These are phyloP conservation scores for Iphiclides podalirius DNA, from an alignment of 2,888 invertebrate species.

Conservation along the genomic window DNA sequence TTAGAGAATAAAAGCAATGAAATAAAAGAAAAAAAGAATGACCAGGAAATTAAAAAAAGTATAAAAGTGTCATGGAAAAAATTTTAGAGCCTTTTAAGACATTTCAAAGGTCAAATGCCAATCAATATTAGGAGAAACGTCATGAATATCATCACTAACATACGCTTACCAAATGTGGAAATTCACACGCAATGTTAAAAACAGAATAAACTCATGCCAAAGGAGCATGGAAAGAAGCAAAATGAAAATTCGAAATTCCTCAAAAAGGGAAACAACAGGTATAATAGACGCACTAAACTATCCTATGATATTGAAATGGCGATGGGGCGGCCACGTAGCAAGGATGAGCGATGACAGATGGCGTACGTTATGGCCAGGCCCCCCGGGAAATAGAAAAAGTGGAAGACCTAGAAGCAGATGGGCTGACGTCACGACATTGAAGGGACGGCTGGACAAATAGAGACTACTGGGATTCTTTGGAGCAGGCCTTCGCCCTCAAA, in stretches of 20 bases:
- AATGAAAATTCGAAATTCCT: neutral
- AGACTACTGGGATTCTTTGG: neutral
- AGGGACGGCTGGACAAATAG: neutral
- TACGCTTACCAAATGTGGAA: too few relatives aligned
- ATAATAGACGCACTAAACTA: neutral
- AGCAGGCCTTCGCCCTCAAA: neutral
- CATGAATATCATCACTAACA: too few relatives aligned
- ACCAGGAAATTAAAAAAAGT: too few relatives aligned
- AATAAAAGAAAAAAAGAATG: too few relatives aligned
- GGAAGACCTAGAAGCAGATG: neutral
- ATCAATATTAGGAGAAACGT: too few relatives aligned
- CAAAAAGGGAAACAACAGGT: neutral
- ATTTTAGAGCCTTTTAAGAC: too few relatives aligned
- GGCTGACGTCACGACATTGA: conserved; percentile 1
- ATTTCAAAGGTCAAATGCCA: too few relatives aligned
- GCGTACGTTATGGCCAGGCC: neutral
- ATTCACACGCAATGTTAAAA: neutral
- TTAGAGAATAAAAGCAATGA: too few relatives aligned
- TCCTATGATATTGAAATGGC: neutral
- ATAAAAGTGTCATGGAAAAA: too few relatives aligned
- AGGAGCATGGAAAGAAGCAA: neutral
- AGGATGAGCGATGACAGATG: neutral
- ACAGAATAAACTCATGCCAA: neutral
- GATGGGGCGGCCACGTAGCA: neutral
- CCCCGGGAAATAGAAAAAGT: neutral